Percentiles rank a stretch among this genome's conserved stretches.
These are phyloP conservation scores for Leptarthrus brevirostris DNA, from an alignment of 2,888 invertebrate species.

Conservation along the genomic window DNA sequence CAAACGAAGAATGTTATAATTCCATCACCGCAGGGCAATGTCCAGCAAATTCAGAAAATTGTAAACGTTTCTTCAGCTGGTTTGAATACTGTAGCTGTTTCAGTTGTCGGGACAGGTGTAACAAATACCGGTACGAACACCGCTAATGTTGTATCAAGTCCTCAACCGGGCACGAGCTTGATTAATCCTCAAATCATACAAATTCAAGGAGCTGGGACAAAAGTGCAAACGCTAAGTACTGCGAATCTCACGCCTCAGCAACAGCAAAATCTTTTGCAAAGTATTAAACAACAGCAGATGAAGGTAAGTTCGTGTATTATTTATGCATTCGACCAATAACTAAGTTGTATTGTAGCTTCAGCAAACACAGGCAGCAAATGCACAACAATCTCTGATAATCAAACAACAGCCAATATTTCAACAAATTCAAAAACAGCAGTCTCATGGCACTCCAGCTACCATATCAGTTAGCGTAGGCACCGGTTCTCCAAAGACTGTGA, in stretches of 20 bases:
- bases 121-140: constrained; percentile 24
- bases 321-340: no score
- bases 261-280: constrained; percentile 63
- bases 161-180: constrained; percentile 49
- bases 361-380: constrained; percentile 25
- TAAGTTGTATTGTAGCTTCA: constrained; percentile 14
- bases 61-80: constrained; percentile 54
- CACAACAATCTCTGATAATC: constrained; percentile 55
- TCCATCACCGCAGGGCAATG: constrained; percentile 56
- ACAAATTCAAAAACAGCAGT: constrained; percentile 43
- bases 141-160: constrained; percentile 43
- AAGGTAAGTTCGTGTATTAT: constrained; percentile 50
- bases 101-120: constrained; percentile 9
- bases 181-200: constrained; percentile 57
- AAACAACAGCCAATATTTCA: constrained; percentile 54
- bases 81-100: constrained; percentile 46
- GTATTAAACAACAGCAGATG: constrained; percentile 61
- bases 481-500: constrained; percentile 42
- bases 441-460: constrained; percentile 1
- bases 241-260: constrained; percentile 63
- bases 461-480: constrained; percentile 40
- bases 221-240: constrained; percentile 61
- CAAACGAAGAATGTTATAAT: constrained; percentile 56
- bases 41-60: constrained; percentile 59
- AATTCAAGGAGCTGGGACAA: constrained; percentile 55